Evolutionary conservation across 2,888 invertebrate species (phyloP).

Genomic region (Pseudococcus jackbeardsleyi): DNA sequence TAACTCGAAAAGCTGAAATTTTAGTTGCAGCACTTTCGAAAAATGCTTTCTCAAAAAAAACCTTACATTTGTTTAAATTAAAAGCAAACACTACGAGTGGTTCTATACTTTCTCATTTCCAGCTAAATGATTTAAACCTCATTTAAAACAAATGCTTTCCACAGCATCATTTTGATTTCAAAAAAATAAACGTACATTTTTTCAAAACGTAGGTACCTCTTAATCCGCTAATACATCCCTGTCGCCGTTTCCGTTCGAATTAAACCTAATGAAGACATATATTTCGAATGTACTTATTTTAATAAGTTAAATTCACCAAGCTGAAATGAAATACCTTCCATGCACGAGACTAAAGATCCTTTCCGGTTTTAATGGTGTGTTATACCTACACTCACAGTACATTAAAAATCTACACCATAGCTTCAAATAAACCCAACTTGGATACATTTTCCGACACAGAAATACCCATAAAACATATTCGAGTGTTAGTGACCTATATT

Average conservation of each 20-base stretch:
- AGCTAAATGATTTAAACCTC: neutral
- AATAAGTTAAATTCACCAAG: neutral
- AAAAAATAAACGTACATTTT: neutral
- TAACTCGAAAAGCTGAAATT: too few relatives aligned
- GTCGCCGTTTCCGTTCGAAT: neutral
- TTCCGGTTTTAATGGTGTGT: neutral
- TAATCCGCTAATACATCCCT: neutral
- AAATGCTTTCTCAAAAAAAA: too few relatives aligned
- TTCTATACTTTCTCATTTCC: neutral
- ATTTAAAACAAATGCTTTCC: neutral
- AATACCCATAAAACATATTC: neutral
- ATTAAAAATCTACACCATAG: too few relatives aligned
- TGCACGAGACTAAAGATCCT: neutral
- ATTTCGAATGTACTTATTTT: neutral
- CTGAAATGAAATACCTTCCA: neutral
- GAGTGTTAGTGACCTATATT: constrained; percentile 35
- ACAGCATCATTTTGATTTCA: neutral
- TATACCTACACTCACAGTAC: neutral
- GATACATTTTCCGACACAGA: neutral
- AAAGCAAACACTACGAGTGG: neutral
- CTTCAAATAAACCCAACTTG: neutral
- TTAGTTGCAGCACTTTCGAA: too few relatives aligned
- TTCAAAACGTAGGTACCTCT: neutral
- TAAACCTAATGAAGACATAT: constrained; percentile 17
- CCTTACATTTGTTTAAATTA: too few relatives aligned